phyloP scores from a whole-genome alignment of 2,113 vertebrate genomes.

The Pristiophorus japonicus region DNA sequence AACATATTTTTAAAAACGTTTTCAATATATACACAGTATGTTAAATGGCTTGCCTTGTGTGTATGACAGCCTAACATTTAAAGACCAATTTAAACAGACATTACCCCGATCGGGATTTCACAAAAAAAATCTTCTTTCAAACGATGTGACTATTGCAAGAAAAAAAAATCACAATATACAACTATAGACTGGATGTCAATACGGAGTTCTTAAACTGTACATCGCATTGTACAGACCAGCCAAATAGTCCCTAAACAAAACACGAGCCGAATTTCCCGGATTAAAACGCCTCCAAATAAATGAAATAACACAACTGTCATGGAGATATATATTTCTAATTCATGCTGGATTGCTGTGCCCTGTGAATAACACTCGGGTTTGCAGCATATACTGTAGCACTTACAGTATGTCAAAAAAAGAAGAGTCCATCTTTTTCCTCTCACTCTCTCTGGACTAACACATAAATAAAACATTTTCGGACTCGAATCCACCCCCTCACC shows the following conservation, averaged over 20 bases:
- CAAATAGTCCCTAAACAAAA: not conserved
- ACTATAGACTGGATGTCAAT: constrained; percentile 7
- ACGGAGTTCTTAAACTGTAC: not conserved
- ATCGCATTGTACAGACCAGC: not conserved
- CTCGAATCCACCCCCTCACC: not conserved
- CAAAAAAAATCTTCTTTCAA: not conserved
- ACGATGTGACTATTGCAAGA: not conserved
- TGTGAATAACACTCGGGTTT: not conserved
- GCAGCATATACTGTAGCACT: not conserved
- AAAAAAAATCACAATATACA: not conserved
- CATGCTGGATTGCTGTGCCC: not conserved
- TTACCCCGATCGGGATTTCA: not conserved
- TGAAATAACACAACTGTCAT: not conserved
- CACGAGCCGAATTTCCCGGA: not conserved
- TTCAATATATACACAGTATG: not conserved
- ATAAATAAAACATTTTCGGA: not conserved
- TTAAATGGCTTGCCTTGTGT: not conserved
- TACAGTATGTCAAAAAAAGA: constrained; percentile 19
- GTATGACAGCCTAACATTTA: not conserved
- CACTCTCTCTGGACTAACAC: not conserved
- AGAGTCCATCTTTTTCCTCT: constrained; percentile 16
- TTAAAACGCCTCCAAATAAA: not conserved
- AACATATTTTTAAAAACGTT: not conserved
- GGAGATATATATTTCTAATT: not conserved
- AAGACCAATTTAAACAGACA: not conserved